Percentiles rank a stretch among this genome's conserved stretches.
These are phyloP conservation scores for Drosophila antonietae DNA, from an alignment of 2,888 invertebrate genomes.

Conservation along the genomic window DNA sequence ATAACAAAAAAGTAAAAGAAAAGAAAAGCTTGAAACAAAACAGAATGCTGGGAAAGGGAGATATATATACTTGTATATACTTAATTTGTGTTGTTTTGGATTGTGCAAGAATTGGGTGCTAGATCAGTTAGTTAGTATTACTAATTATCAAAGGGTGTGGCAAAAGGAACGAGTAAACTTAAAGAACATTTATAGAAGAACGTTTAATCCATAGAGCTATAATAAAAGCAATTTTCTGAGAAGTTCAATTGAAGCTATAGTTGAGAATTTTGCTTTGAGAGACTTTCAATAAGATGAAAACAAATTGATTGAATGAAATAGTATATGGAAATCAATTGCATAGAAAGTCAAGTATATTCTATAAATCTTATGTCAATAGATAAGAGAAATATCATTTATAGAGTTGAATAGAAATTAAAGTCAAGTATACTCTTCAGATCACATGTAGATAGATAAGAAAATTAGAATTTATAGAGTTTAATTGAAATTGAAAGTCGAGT, in stretches of 20 bases:
- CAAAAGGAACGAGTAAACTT: neutral
- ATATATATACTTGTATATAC: neutral
- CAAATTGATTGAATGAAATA: neutral
- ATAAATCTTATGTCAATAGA: neutral
- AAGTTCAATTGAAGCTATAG: neutral
- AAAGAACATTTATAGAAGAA: neutral
- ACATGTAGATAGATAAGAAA: neutral
- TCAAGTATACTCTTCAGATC: neutral
- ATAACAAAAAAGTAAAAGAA: constrained; percentile 14
- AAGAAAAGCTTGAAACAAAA: constrained; percentile 10
- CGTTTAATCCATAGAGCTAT: neutral
- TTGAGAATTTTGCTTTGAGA: neutral
- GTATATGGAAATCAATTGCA: neutral
- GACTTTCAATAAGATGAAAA: neutral
- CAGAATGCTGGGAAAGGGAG: constrained; percentile 19
- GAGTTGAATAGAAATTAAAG: neutral
- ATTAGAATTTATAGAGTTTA: neutral
- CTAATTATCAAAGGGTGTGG: neutral
- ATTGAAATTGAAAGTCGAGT: neutral
- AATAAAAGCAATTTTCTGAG: neutral
- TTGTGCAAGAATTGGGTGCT: constrained; percentile 24
- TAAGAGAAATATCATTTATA: neutral
- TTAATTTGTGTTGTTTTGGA: neutral
- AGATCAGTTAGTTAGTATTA: constrained; percentile 15
- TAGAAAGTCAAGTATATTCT: neutral